Evolutionary conservation across 2,888 invertebrate species (phyloP).

Genomic region (Dascillus cervinus): DNA sequence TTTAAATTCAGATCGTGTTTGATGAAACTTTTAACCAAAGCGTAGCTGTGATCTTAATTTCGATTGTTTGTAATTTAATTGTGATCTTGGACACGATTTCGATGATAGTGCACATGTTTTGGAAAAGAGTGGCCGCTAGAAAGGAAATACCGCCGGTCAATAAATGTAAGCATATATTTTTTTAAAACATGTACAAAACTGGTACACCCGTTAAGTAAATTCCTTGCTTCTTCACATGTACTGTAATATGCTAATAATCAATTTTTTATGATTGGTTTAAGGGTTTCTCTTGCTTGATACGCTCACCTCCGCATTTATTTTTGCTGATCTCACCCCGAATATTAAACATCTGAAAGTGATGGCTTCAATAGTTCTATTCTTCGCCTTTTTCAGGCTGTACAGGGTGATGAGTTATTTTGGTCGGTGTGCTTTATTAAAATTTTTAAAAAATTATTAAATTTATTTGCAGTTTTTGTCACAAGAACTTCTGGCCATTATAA

Average conservation of each 20-base stretch:
- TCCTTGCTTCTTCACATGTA: too few relatives aligned
- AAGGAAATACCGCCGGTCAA: slow-evolving; percentile 9
- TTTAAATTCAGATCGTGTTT: slow-evolving; percentile 6
- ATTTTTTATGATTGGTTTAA: too few relatives aligned
- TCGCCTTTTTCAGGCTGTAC: slow-evolving; percentile 12
- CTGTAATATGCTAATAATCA: too few relatives aligned
- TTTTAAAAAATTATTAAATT: not conserved
- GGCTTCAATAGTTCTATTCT: slow-evolving; percentile 1
- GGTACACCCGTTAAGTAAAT: too few relatives aligned
- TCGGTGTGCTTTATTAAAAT: slow-evolving; percentile 7
- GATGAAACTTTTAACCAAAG: slow-evolving; percentile 1
- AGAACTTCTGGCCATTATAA: slow-evolving; percentile 12
- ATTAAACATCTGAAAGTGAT: not conserved
- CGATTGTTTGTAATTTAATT: slow-evolving; percentile 8
- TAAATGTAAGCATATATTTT: slow-evolving; percentile 14
- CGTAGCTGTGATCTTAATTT: too few relatives aligned
- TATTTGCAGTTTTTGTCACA: slow-evolving; percentile 11
- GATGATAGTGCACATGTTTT: slow-evolving; percentile 7
- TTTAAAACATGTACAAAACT: too few relatives aligned
- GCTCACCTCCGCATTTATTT: too few relatives aligned
- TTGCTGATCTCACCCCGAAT: not conserved
- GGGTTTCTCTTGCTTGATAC: too few relatives aligned
- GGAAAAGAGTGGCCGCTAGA: slow-evolving; percentile 8
- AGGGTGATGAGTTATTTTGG: slow-evolving; percentile 11
- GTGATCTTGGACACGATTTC: slow-evolving; percentile 10